Percentiles rank a stretch among this genome's conserved stretches.
Conservation (phyloP, 2,888 invertebrate genomes). For the Diloba caeruleocephala region DNA sequence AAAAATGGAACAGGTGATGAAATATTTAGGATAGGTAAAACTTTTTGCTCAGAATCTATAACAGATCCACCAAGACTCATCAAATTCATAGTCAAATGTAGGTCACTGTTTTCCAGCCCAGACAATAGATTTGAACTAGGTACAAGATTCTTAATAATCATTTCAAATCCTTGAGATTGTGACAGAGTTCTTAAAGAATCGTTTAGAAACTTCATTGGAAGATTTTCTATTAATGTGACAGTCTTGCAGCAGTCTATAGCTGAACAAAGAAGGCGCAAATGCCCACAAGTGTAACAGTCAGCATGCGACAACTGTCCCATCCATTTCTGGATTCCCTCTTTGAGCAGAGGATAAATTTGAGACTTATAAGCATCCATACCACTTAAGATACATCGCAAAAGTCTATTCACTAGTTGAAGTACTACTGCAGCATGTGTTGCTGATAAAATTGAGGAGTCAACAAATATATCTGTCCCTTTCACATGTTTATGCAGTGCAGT, state of each 20-base stretch:
- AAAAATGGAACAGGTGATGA: slow-evolving; percentile 79
- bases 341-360: slow-evolving; percentile 77
- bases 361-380: slow-evolving; percentile 68
- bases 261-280: slow-evolving; percentile 77
- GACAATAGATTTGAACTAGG: slow-evolving; percentile 81
- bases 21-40: slow-evolving; percentile 75
- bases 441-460: slow-evolving; percentile 82
- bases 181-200: slow-evolving; percentile 72
- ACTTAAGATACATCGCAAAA: slow-evolving; percentile 63
- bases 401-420: slow-evolving; percentile 78
- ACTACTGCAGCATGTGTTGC: slow-evolving; percentile 90
- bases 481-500: slow-evolving; percentile 89
- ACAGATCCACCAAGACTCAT: slow-evolving; percentile 72
- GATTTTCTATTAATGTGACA: slow-evolving; percentile 68
- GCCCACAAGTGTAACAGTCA: slow-evolving; percentile 81
- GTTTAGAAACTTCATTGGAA: slow-evolving; percentile 70
- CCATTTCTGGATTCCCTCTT: slow-evolving; percentile 85
- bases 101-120: slow-evolving; percentile 70
- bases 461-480: slow-evolving; percentile 85
- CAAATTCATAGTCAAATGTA: slow-evolving; percentile 75
- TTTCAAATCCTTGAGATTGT: slow-evolving; percentile 81
- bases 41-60: slow-evolving; percentile 73
- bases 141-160: slow-evolving; percentile 75
- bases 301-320: slow-evolving; percentile 75
- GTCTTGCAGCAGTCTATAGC: slow-evolving; percentile 77